Percentiles rank a stretch among this genome's conserved stretches.
phyloP scores from a whole-genome alignment of 2,797 vertebrate genomes.

The Lepilemur ruficaudatus region DNA sequence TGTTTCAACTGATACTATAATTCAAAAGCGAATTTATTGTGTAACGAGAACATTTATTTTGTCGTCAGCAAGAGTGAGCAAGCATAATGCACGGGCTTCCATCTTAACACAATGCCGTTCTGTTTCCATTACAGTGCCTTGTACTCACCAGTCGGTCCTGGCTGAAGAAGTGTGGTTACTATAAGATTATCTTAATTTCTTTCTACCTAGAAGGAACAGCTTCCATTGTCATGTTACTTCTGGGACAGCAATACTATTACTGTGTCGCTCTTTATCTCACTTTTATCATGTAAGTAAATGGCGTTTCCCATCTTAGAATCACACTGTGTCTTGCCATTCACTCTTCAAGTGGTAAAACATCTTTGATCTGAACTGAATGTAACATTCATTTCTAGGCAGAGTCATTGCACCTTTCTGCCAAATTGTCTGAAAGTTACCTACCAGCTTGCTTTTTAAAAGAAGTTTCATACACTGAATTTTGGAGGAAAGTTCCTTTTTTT shows the following conservation, averaged over 20 bases:
- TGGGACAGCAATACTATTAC: slow-evolving; percentile 89
- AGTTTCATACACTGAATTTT: not conserved
- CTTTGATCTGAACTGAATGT: not conserved
- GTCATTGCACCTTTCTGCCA: not conserved
- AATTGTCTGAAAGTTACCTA: not conserved
- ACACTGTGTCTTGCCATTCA: not conserved
- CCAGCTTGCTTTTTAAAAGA: not conserved
- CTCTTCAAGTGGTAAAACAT: not conserved
- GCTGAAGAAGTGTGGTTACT: slow-evolving; percentile 90
- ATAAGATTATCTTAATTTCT: slow-evolving; percentile 90
- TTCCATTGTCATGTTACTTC: slow-evolving; percentile 86
- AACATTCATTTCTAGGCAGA: not conserved
- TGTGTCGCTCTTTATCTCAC: slow-evolving; percentile 91
- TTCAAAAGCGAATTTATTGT: slow-evolving; percentile 14
- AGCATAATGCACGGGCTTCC: not conserved
- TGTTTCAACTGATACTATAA: not conserved
- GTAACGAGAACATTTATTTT: not conserved
- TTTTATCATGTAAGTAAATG: slow-evolving; percentile 89
- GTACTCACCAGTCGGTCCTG: slow-evolving; percentile 88
- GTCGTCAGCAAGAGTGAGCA: not conserved
- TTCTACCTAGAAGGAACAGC: slow-evolving; percentile 91
- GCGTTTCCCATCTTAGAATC: no score
- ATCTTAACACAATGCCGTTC: not conserved
- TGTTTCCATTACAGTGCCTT: slow-evolving; percentile 87
- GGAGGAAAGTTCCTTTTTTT: not conserved